Evolutionary conservation across 64 coral and sea anemone genomes (phyloP), one percentile per base, ranked within the genome.

Genomic region (Cladopsammia gracilis): DNA sequence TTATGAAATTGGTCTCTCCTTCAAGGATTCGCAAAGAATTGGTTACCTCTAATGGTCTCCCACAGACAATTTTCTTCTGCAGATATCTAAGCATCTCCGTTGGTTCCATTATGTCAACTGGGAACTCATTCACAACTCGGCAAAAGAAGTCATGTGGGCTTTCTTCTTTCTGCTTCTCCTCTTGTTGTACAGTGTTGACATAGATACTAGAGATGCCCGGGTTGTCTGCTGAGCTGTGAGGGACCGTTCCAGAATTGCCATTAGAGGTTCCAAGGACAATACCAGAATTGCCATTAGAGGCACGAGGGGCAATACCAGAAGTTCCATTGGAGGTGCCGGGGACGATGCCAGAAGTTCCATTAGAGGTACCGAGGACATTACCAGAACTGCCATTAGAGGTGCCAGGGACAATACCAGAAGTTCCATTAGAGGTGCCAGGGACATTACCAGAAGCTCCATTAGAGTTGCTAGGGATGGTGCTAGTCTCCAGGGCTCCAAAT

Each of bases 1-100:
- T 85, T 64, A 90, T 86, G 51, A 24, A 90, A 58, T 90, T 95
- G 43, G 87, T 90, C 22, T 95, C 87, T 78, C 79, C 93, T 80
- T 90, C 87, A 59, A 73, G 67, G 82, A 48, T 75, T 47, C 15
- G 1, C 10, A n/a, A 25, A 23, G 77, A 62, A 25, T 79, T 62
- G 43, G 62, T 93, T 20, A 93, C 85, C 4, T 93, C 83, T 34
- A 93, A 44, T 22, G 83, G 48, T 87, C 91, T 79, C 0, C 83
- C 91, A 20, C 49, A 46, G 7, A 79, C 83, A 70, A 93, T 87
- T 52, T 93, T 87, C 46, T 79, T 93, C 45, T 72, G 74, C 24
- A 80, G 52, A 58, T 87, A 87, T 86, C 83, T 79, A 10, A 87
- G 75, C 91, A 93, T 87, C 86, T 93, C 83, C 6, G 74, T 79